Conservation (phyloP, 2,888 invertebrate genomes). For the Gonocerus acuteangulatus region DNA sequence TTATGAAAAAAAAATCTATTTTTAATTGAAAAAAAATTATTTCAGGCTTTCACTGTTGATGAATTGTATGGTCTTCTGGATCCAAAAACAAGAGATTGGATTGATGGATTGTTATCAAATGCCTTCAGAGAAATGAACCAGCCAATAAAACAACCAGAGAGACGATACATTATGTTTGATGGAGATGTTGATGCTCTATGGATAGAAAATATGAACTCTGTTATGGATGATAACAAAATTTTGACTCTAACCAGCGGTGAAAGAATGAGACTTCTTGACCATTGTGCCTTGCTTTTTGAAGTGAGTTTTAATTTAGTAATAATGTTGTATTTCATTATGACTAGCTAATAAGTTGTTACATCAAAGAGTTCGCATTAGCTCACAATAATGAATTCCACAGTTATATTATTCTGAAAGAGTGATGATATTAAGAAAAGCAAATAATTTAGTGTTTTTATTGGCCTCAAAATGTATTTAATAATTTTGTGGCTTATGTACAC, state of each 20-base stretch:
- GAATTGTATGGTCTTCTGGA: slow-evolving; percentile 85
- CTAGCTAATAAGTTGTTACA: too few species aligned
- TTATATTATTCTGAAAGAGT: too few species aligned
- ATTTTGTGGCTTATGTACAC: too few species aligned
- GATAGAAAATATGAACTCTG: slow-evolving; percentile 96
- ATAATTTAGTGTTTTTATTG: too few species aligned
- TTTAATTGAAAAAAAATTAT: too few species aligned
- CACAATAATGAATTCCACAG: too few species aligned
- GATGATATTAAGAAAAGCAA: too few species aligned
- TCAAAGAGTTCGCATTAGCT: too few species aligned
- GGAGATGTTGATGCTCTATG: slow-evolving; percentile 91
- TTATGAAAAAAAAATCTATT: too few species aligned
- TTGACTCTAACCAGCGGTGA: slow-evolving; percentile 87
- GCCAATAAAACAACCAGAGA: slow-evolving; percentile 63
- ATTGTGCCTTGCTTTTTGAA: slow-evolving; percentile 80
- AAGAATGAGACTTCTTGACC: slow-evolving; percentile 69
- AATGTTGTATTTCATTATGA: too few species aligned
- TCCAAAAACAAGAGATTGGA: slow-evolving; percentile 82
- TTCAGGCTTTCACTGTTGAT: slow-evolving; percentile 72
- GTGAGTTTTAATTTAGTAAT: slow-evolving; percentile 43
- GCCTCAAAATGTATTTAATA: too few species aligned
- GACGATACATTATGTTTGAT: slow-evolving; percentile 80
- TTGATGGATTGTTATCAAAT: slow-evolving; percentile 81
- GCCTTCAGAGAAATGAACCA: slow-evolving; percentile 87
- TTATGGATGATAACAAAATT: slow-evolving; percentile 90